A percentile compares a stretch with the other conserved stretches of the same genome.
Conservation (phyloP, 2,888 invertebrate genomes). For the Lasioglossum villosulum region DNA sequence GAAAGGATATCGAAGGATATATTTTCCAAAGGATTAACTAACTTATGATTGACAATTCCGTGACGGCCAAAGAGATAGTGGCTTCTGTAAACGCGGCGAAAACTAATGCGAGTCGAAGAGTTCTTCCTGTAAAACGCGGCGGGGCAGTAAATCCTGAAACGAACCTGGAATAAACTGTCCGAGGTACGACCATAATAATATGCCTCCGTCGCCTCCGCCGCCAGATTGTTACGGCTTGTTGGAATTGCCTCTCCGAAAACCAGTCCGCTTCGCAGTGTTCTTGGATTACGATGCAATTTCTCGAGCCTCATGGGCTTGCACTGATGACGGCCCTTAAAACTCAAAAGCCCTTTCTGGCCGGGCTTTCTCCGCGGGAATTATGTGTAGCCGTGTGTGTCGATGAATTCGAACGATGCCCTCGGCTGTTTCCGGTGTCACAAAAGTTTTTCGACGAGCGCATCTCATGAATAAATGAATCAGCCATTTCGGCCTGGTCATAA, state of each 20-base stretch:
- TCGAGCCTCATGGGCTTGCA: constrained; percentile 61
- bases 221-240: constrained; percentile 72
- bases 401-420: constrained; percentile 44
- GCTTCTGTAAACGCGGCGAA: constrained; percentile 67
- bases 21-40: neutral
- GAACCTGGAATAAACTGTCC: constrained; percentile 81
- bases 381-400: constrained; percentile 52
- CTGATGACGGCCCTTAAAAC: constrained; percentile 65
- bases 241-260: constrained; percentile 75
- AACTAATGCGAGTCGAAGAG: constrained; percentile 71
- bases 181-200: constrained; percentile 78
- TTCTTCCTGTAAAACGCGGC: constrained; percentile 71
- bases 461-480: constrained; percentile 29
- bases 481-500: constrained; percentile 11
- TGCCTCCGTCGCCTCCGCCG: constrained; percentile 66
- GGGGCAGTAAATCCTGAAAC: constrained; percentile 80
- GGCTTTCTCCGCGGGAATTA: constrained; percentile 45
- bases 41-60: constrained; percentile 34
- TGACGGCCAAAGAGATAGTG: constrained; percentile 30
- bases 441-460: constrained; percentile 28
- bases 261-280: constrained; percentile 64
- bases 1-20: neutral
- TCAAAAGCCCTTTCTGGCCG: constrained; percentile 45
- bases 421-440: constrained; percentile 5
- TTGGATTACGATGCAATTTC: constrained; percentile 78